phyloP scores from a whole-genome alignment of 2,113 vertebrate genomes.

The Aix galericulata region DNA sequence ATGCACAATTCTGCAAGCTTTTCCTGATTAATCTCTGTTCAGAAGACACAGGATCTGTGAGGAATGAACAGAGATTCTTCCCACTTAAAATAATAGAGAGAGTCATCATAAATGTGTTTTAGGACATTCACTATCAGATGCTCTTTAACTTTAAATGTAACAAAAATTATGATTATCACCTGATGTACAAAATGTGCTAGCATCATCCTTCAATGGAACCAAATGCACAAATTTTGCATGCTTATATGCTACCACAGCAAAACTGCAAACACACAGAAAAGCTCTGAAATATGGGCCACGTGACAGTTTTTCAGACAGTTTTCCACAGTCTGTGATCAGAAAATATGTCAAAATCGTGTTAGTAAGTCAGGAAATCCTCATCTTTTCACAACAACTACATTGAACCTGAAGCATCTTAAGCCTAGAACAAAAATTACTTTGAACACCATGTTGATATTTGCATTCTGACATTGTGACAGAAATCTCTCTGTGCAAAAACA shows the following conservation, averaged over 20 bases:
- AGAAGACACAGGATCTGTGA: neutral
- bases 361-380: neutral
- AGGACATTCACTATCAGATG: neutral
- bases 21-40: neutral
- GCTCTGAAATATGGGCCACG: neutral
- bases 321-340: neutral
- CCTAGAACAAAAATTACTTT: neutral
- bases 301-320: neutral
- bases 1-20: neutral
- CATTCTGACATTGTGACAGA: neutral
- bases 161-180: neutral
- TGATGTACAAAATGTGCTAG: neutral
- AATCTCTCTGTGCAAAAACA: neutral
- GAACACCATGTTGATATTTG: neutral
- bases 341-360: neutral
- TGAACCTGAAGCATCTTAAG: neutral
- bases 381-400: neutral
- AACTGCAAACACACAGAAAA: neutral
- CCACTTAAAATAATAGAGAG: neutral
- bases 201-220: neutral
- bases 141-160: neutral
- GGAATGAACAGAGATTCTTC: neutral
- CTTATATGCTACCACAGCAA: neutral
- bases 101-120: neutral
- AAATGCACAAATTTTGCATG: neutral